Evolutionary conservation across 1,140 invertebrate genomes (phyloP), one percentile per base, ranked within the genome.

Genomic region (Choristoneura fumiferana): DNA sequence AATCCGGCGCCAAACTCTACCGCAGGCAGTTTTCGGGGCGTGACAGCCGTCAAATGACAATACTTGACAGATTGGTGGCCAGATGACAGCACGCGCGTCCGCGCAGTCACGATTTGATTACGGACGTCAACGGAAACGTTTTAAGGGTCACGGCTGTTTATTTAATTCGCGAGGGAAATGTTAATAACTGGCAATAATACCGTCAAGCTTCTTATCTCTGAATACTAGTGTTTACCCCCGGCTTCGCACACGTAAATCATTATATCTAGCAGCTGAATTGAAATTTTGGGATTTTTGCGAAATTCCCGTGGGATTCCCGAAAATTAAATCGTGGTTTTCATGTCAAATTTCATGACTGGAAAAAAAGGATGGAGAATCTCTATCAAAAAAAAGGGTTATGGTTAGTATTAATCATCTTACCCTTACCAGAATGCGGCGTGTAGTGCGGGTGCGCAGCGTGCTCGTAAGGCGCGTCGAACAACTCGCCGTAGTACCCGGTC

Each of bases 391-490:
- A 29, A 3, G 6, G 22, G 22, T 29, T n/a, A 29, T 29, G 6
- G 2, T 3, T 6, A 3, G 22, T 29, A 29, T 29, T 29, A 3
- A 29, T 6, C 2, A 2, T 29, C 2, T 3, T 33, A 53, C 13
- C 3, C 57, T 77, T 65, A 87, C 84, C 82, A 55, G 82, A 84
- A 71, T 88, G 85, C 4, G 85, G 76, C 0, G 85, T 84, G 49
- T 86, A 86, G 55, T 86, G 85, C 0, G 82, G 73, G 33, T 88
- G 85, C 0, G 83, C 73, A 0, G 81, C 77, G 60, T 86, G 83
- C 18, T 88, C 85, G 64, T 87, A 85, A 0, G 77, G 82, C 14
- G 85, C 75, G 56, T 87, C 84, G 66, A 89, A 87, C 17, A 87
- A 62, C 45, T 89, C 84, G 0, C 82, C 84, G 63, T 89, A 89